Evolutionary conservation across 2,888 invertebrate genomes (phyloP).

Genomic region (Liopterus haemorrhoidalis): DNA sequence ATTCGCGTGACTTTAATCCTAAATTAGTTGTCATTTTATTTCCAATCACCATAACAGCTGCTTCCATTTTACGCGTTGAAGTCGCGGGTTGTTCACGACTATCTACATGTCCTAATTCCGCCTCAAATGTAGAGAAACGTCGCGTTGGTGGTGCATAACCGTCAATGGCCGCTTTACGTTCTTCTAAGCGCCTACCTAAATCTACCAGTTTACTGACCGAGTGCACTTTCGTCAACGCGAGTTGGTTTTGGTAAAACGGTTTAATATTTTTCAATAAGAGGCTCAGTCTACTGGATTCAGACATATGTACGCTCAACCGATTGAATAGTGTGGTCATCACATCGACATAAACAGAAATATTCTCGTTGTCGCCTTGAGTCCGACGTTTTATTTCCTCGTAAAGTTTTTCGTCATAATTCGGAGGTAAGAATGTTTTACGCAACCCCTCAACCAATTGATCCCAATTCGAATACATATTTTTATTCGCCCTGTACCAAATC

Average conservation of each 20-base stretch:
- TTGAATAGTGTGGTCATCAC: neutral
- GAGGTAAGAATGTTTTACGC: neutral
- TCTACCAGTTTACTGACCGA: neutral
- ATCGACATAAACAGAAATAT: neutral
- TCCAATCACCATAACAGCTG: too few species aligned
- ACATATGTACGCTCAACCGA: neutral
- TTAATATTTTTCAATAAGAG: slow-evolving; percentile 1
- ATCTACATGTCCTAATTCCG: too few species aligned
- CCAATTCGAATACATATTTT: neutral
- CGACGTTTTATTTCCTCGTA: slow-evolving; percentile 1
- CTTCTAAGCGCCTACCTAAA: neutral
- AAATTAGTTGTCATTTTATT: too few species aligned
- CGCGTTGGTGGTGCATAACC: neutral
- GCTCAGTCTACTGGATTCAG: neutral
- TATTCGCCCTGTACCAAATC: slow-evolving; percentile 6
- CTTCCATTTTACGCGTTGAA: too few species aligned
- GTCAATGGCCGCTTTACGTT: slow-evolving; percentile 1
- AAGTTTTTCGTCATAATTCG: slow-evolving; percentile 3
- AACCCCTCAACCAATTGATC: neutral
- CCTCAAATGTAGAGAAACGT: neutral
- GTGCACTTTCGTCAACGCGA: neutral
- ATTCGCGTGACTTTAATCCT: too few species aligned
- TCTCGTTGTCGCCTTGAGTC: slow-evolving; percentile 2
- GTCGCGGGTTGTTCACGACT: too few species aligned
- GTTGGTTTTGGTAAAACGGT: slow-evolving; percentile 1